Evolutionary conservation across 2,888 invertebrate genomes (phyloP), one percentile per base, ranked within the genome.

Genomic region (Melanophora roralis): DNA sequence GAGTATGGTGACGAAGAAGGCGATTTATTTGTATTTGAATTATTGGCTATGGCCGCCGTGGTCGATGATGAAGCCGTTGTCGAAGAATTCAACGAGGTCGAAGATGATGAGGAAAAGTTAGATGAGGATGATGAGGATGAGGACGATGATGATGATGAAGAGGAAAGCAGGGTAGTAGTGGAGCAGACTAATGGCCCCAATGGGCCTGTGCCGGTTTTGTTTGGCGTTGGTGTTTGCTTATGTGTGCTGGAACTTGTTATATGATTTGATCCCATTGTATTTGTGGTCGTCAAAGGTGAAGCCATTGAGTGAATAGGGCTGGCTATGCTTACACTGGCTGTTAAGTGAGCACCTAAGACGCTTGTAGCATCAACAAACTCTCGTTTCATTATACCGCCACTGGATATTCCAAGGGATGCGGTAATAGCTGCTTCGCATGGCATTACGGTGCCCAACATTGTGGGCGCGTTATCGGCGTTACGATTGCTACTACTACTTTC

Each of bases 381-480:
- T 32, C 89, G 87, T 84, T 90, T 90, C 55, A 90, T 85, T 62
- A 69, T 83, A 83, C 83, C 84, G 69, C 83, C 86, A 79, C 81
- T 80, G 32, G 79, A 78, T 57, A 85, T 85, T 73, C 87, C 85
- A 76, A 87, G 82, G 68, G 89, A 89, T 82, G 90, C 89, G 73
- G 88, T 88, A 76, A 89, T 88, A 53, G 89, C 88, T 68, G 89
- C 87, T 88, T 90, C 90, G 82, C 90, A 90, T 76, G 90, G 90
- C 85, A 90, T 78, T 75, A 90, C 89, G 78, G 90, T 89, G 73
- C 90, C 90, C 85, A 90, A 85, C 90, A 90, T 90, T 85, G 84
- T 85, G 84, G 83, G 86, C 82, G 85, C 85, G 84, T 83, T 84
- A 71, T 83, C 83, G 55, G 81, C 83, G 81, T 82, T 84, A 79